phyloP scores from a whole-genome alignment of 2,797 vertebrate species.

The Lophius americanus region DNA sequence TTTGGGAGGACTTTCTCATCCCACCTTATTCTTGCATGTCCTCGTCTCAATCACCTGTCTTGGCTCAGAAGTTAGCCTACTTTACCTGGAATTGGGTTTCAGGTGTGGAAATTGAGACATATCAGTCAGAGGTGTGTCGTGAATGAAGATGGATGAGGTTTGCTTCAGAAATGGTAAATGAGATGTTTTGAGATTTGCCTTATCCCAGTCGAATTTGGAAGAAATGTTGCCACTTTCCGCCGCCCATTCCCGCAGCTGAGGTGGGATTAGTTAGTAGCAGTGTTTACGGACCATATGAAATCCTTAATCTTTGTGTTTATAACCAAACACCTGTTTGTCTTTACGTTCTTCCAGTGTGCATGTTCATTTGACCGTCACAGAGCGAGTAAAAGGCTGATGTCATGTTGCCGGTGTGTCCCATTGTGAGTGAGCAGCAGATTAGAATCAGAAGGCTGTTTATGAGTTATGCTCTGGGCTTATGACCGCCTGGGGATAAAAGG shows the following conservation, averaged over 20 bases:
- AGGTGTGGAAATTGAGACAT: slow-evolving; percentile 61
- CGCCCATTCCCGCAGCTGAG: neutral
- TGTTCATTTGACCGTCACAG: slow-evolving; percentile 22
- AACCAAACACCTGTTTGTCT: slow-evolving; percentile 35
- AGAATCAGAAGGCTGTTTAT: slow-evolving; percentile 79
- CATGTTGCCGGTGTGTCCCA: slow-evolving; percentile 54
- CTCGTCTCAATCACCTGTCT: slow-evolving; percentile 48
- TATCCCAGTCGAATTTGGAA: slow-evolving; percentile 14
- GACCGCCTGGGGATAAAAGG: slow-evolving; percentile 82
- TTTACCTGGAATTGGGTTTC: slow-evolving; percentile 62
- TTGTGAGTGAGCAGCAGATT: slow-evolving; percentile 70
- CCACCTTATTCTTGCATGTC: slow-evolving; percentile 54
- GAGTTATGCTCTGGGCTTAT: slow-evolving; percentile 80
- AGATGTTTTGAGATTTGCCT: slow-evolving; percentile 6
- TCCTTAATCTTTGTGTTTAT: slow-evolving; percentile 29
- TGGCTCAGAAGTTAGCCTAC: slow-evolving; percentile 40
- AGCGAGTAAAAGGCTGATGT: slow-evolving; percentile 57
- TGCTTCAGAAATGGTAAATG: slow-evolving; percentile 28
- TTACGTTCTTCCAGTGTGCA: slow-evolving; percentile 20
- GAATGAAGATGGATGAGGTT: slow-evolving; percentile 68
- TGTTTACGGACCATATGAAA: slow-evolving; percentile 18
- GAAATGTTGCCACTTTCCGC: slow-evolving; percentile 7
- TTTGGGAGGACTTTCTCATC: slow-evolving; percentile 59
- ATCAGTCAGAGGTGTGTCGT: slow-evolving; percentile 35
- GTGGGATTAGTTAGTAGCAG: neutral